A percentile compares a stretch with the other conserved stretches of the same genome.
phyloP scores from a whole-genome alignment of 2,797 vertebrate species.

The Danio albolineatus region DNA sequence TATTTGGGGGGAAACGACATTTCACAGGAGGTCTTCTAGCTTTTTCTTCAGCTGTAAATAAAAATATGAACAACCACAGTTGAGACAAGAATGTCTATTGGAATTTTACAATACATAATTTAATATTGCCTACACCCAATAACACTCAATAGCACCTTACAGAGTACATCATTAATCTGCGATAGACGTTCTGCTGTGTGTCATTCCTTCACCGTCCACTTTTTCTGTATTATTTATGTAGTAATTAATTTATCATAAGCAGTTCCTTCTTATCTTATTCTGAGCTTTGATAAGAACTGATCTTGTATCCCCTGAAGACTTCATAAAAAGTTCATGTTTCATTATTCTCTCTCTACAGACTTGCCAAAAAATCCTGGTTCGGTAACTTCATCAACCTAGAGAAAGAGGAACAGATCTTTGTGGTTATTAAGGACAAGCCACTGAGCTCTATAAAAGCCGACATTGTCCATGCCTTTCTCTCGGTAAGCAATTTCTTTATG shows the following conservation, averaged over 20 bases:
- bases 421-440: conserved; percentile 97
- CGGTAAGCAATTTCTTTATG: conserved; percentile 77
- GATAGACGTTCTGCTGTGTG: neutral
- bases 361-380: conserved; percentile 99
- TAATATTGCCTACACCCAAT: neutral
- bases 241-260: conserved; percentile 29
- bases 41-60: too few species aligned
- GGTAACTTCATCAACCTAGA: conserved; percentile 99
- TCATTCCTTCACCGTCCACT: conserved; percentile 1
- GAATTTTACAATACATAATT: neutral
- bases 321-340: neutral
- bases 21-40: too few species aligned
- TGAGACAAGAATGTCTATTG: neutral
- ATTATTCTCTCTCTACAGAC: conserved; percentile 74
- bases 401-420: conserved; percentile 99
- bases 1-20: too few species aligned
- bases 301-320: neutral
- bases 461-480: conserved; percentile 98
- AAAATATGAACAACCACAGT: too few species aligned
- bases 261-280: neutral
- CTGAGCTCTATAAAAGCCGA: conserved; percentile 99
- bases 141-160: conserved; percentile 9
- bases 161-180: neutral
- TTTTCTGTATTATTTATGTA: conserved; percentile 19
- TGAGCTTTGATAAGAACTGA: neutral